Conservation (phyloP, 2,888 invertebrate genomes). For the Tetrapedia diversipes region DNA sequence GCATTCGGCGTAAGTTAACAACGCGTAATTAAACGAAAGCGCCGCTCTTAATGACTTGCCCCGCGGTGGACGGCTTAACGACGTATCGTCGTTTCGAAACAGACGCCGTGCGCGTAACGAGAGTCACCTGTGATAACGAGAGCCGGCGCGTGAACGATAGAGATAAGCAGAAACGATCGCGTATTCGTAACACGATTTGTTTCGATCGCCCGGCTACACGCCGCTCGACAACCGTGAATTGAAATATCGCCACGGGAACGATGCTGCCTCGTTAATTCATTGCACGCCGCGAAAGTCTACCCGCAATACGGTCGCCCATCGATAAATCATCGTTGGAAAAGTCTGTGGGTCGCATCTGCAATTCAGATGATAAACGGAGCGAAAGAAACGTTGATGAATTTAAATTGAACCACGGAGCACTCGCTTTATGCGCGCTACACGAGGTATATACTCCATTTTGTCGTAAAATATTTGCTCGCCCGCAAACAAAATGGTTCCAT, state of each 20-base stretch:
- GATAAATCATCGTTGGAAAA: background rate
- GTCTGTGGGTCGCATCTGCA: background rate
- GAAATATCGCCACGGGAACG: background rate
- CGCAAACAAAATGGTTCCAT: no score
- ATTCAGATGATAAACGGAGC: background rate
- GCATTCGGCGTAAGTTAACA: constrained; percentile 33
- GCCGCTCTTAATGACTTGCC: constrained; percentile 41
- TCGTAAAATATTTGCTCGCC: background rate
- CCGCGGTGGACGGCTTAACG: constrained; percentile 61
- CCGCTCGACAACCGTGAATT: background rate
- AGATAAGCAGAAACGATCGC: constrained; percentile 46
- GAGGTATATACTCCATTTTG: background rate
- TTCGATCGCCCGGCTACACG: constrained; percentile 2
- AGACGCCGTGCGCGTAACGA: constrained; percentile 33
- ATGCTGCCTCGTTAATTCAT: background rate
- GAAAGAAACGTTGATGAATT: background rate
- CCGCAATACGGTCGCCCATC: background rate
- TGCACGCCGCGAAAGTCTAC: background rate
- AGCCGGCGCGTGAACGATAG: constrained; percentile 45
- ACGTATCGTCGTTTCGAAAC: constrained; percentile 47
- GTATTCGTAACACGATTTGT: constrained; percentile 17
- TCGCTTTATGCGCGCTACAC: no score
- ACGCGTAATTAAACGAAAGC: constrained; percentile 37
- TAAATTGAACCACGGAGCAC: background rate
- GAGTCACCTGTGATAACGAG: constrained; percentile 53